A percentile compares a stretch with the other conserved stretches of the same genome.
Conservation (phyloP, 2,888 invertebrate genomes). For the Crossocerus cetratus region DNA sequence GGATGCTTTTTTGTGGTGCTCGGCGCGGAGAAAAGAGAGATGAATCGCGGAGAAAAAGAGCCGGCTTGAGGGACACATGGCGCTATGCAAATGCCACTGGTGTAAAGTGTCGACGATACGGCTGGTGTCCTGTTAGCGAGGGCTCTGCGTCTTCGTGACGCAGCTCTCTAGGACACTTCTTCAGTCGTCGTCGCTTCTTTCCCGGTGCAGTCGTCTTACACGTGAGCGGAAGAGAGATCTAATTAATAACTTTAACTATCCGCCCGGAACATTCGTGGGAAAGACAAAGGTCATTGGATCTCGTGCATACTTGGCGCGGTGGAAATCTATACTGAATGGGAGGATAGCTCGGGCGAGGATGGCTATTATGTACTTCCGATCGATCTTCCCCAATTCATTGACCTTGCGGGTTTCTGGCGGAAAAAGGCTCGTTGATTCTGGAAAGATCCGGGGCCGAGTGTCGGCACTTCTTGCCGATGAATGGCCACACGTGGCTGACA, state of each 20-base stretch:
- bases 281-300: no score
- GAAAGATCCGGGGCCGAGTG: conserved; percentile 22
- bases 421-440: conserved; percentile 42
- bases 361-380: conserved; percentile 1
- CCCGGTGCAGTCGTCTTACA: no score
- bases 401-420: conserved; percentile 29
- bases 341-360: not conserved
- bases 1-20: conserved; percentile 32
- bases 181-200: not conserved
- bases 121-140: conserved; percentile 51
- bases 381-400: conserved; percentile 18
- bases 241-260: no score
- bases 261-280: no score
- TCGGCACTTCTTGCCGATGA: conserved; percentile 65
- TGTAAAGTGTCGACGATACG: conserved; percentile 69
- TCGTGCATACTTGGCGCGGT: no score
- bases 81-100: conserved; percentile 66
- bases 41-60: conserved; percentile 18
- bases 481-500: conserved; percentile 71
- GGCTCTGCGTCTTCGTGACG: conserved; percentile 30
- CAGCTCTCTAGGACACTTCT: not conserved
- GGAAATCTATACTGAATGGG: no score
- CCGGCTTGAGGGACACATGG: conserved; percentile 63
- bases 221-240: no score
- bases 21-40: conserved; percentile 6